Evolutionary conservation across 1,140 invertebrate genomes (phyloP).

Genomic region (Lepidurus arcticus): DNA sequence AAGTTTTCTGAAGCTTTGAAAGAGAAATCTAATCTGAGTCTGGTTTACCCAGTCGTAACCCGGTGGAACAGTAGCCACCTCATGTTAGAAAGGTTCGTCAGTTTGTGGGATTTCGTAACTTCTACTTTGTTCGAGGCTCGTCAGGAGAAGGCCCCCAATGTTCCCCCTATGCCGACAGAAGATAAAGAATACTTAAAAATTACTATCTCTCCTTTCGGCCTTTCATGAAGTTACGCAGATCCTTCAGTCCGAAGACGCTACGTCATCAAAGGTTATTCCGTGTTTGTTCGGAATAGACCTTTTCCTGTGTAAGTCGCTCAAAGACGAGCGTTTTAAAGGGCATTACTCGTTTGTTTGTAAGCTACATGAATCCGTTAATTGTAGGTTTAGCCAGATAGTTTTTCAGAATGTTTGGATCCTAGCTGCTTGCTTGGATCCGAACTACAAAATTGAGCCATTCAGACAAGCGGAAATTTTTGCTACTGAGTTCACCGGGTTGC

Average conservation of each 20-base stretch:
- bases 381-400: neutral
- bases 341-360: neutral
- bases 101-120: constrained; percentile 11
- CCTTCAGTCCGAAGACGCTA: neutral
- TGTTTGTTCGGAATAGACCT: constrained; percentile 1
- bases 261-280: constrained; percentile 25
- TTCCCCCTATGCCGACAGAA: neutral
- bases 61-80: constrained; percentile 18
- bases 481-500: neutral
- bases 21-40: neutral
- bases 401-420: neutral
- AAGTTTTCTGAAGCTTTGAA: constrained; percentile 11
- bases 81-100: constrained; percentile 25
- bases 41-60: constrained; percentile 2
- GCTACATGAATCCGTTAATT: constrained; percentile 6
- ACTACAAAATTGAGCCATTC: neutral
- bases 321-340: constrained; percentile 16
- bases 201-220: constrained; percentile 4
- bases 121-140: constrained; percentile 4
- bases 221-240: constrained; percentile 15
- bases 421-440: neutral
- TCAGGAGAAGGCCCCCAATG: neutral
- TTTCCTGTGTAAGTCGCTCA: no score
- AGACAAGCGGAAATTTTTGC: neutral
- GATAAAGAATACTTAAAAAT: constrained; percentile 8